Percentiles rank a stretch among this genome's conserved stretches.
Evolutionary conservation across 2,113 vertebrate genomes (phyloP).

Genomic region (Tympanuchus pallidicinctus): DNA sequence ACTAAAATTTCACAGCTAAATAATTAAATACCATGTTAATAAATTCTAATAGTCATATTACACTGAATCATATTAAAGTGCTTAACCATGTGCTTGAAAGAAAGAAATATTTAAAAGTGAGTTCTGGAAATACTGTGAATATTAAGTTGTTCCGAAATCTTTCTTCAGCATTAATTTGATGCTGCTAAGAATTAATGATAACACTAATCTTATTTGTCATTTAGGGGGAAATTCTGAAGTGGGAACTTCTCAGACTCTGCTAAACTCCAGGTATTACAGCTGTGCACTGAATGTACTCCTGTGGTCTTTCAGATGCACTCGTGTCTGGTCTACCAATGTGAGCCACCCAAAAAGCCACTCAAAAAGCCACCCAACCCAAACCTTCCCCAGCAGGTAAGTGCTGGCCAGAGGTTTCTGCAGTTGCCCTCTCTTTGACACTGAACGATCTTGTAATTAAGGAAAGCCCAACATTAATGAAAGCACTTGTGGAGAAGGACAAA

Average conservation of each 20-base stretch:
- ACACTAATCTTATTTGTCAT: constrained; percentile 61
- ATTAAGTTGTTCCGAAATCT: constrained; percentile 66
- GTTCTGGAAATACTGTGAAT: constrained; percentile 72
- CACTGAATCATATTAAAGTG: constrained; percentile 70
- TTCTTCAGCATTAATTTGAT: constrained; percentile 60
- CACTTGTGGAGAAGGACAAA: background rate
- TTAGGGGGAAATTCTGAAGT: constrained; percentile 44
- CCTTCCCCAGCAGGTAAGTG: background rate
- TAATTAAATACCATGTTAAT: constrained; percentile 68
- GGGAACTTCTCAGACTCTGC: background rate
- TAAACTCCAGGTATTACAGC: background rate
- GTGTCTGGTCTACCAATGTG: rapidly evolving
- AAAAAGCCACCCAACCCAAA: background rate
- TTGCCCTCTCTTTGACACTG: background rate
- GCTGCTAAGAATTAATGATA: constrained; percentile 52
- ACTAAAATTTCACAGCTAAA: constrained; percentile 59
- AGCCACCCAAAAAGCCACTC: background rate
- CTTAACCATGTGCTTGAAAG: constrained; percentile 63
- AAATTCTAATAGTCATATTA: constrained; percentile 67
- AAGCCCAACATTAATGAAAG: background rate
- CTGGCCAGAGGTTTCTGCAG: background rate
- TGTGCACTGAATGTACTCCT: rapidly evolving
- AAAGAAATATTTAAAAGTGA: constrained; percentile 54
- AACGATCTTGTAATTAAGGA: background rate
- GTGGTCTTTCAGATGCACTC: rapidly evolving